These are phyloP conservation scores for Netelia virgata DNA, from an alignment of 2,888 invertebrate genomes.

Conservation along the genomic window DNA sequence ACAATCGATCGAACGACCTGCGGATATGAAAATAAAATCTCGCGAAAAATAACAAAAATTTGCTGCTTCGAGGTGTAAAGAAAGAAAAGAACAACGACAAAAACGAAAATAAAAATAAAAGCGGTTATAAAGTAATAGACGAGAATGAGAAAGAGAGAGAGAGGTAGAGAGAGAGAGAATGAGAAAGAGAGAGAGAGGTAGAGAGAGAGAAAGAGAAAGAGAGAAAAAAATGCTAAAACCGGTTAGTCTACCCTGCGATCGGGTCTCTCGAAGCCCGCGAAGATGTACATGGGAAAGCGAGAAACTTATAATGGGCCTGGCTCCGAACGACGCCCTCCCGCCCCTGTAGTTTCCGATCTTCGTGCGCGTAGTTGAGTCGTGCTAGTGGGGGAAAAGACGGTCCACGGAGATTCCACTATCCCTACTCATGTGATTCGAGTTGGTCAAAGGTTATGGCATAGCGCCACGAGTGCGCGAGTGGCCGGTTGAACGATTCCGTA, in stretches of 20 bases:
- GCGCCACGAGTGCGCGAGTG: conserved; percentile 47
- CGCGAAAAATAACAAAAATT: background rate
- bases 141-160: background rate
- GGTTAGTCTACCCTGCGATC: conserved; percentile 32
- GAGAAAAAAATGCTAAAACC: conserved; percentile 26
- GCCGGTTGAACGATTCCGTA: conserved; percentile 73
- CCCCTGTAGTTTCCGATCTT: conserved; percentile 36
- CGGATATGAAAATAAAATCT: background rate
- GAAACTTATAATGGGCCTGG: conserved; percentile 52
- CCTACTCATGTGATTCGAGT: conserved; percentile 67
- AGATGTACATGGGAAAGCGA: conserved; percentile 56
- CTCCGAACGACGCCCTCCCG: conserved; percentile 19
- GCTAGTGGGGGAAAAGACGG: conserved; percentile 29
- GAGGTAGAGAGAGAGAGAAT: background rate
- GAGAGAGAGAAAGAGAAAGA: background rate
- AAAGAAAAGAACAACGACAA: background rate
- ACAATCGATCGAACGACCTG: background rate
- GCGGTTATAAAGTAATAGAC: background rate
- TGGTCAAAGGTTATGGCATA: conserved; percentile 78
- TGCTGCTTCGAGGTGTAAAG: background rate
- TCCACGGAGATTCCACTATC: conserved; percentile 9
- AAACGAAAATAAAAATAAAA: conserved; percentile 6
- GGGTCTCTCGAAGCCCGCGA: conserved; percentile 16
- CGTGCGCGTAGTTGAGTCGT: conserved; percentile 20
- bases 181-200: background rate